Base-by-base conservation (phyloP, 2,113 vertebrate genomes). In the Oriolus oriolus region DNA sequence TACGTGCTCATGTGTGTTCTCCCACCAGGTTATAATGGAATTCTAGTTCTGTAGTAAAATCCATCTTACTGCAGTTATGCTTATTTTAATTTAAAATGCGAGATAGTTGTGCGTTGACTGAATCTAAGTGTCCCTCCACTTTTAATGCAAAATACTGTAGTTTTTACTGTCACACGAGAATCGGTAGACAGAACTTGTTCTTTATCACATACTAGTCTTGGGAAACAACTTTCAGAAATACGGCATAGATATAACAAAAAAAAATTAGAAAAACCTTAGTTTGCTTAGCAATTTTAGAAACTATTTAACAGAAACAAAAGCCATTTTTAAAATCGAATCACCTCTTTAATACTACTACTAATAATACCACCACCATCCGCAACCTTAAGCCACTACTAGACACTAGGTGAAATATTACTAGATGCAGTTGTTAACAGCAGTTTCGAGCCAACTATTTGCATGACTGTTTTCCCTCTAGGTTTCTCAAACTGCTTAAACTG, bases 1-100 rank as follows among this genome's bases (percentile, higher is more conserved):
- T 4, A 1, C 8, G 0, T 2, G 18, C 75, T 41, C 21, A 0
- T 0, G 0, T 24, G 0, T 3, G 9, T 11, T 27, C 61, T 27
- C 20, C 11, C 37, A 6, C 10, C n/a, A 14, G 16, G 1, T 27
- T 9, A 5, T 5, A 26, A 11, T 1, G 16, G 8, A 47, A 63
- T 19, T 74, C 22, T 17, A 31, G 31, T 42, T n/a, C 71, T 18
- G 16, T 2, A 35, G 21, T 22, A 31, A 90, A 69, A 65, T 1
- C 31, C 20, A 4, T 41, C 26, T 50, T 11, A 42, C 4, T 18
- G 6, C n/a, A 76, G 19, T 20, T 42, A 33, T 1, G 7, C 26
- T 82, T 42, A 13, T 37, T 77, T 35, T 37, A 1, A 24, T 69
- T 49, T 16, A 60, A 37, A 65, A 37, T 9, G 8, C 8, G 4